Base-by-base conservation (phyloP, 2,888 invertebrate species). In the Agriopis aurantiaria region DNA sequence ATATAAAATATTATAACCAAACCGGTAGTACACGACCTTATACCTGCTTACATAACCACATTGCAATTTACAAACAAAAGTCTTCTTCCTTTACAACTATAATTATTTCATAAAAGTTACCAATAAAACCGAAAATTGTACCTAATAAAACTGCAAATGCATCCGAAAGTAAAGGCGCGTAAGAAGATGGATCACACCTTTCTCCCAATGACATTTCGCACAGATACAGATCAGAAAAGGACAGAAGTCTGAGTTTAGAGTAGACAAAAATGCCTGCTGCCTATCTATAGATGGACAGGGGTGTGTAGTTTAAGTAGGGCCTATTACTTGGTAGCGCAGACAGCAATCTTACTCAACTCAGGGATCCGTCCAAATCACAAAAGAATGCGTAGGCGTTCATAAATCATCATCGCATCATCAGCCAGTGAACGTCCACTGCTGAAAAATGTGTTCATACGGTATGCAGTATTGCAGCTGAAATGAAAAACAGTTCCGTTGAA, bases 111-210 rank as follows among this genome's bases (percentile, higher is more conserved):
- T 69, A 69, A 64, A 69, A 56, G 43, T 51, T 40, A 58, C 53
- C 51, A 69, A 61, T 69, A 69, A 61, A 69, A 69, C 46, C n/a
- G 55, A 48, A 63, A 57, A 69, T 63, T 45, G 14, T 40, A 51
- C 41, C 43, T 63, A 71, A 71, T 67, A 71, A 67, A 71, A 63
- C 51, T 60, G 55, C 66, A 60, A 71, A 67, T 64, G 64, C 63
- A 71, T 60, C 67, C 14, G 71, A 67, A 64, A 67, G 67, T 62
- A 45, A 60, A 64, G 55, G 57, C 45, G 65, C 65, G 53, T 60
- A 49, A 46, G 46, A 48, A 65, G 58, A 56, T 45, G 58, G 60
- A 68, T 68, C 33, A 48, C 71, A 65, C 71, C 71, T 72, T 72
- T 72, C 71, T 69, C 69, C 61, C 46, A 33, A 62, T 65, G 69